Conservation (phyloP, 2,113 vertebrate genomes). For the Myotis lucifugus region DNA sequence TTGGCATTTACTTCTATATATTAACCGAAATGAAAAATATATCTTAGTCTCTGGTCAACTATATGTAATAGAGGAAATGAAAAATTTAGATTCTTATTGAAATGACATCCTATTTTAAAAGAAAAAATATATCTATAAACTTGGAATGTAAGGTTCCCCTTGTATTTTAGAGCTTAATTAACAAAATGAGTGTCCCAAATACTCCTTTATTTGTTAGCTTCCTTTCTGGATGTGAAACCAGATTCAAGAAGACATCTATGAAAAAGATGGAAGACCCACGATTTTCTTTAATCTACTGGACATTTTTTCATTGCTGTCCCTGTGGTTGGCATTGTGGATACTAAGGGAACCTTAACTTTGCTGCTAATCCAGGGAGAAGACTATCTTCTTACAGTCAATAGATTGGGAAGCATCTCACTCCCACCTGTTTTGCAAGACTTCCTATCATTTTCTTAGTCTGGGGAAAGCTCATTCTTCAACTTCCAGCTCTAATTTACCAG, state of each 20-base stretch:
- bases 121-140: conserved; percentile 2
- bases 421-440: background rate
- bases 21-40: conserved; percentile 31
- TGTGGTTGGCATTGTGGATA: background rate
- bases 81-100: conserved; percentile 28
- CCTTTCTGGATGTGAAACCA: background rate
- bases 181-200: background rate
- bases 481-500: background rate
- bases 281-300: background rate
- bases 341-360: background rate
- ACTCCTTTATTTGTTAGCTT: background rate
- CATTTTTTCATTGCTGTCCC: background rate
- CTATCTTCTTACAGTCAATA: background rate
- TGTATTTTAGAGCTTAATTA: conserved; percentile 42
- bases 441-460: background rate
- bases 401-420: background rate
- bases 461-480: background rate
- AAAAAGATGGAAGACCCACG: background rate
- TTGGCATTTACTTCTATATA: background rate
- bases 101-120: conserved; percentile 7
- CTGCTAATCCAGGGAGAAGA: background rate
- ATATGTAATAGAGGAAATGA: background rate
- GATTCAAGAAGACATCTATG: background rate
- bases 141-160: background rate
- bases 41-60: background rate